Evolutionary conservation across 1,140 invertebrate genomes (phyloP).

Genomic region (Cotesia vestalis): DNA sequence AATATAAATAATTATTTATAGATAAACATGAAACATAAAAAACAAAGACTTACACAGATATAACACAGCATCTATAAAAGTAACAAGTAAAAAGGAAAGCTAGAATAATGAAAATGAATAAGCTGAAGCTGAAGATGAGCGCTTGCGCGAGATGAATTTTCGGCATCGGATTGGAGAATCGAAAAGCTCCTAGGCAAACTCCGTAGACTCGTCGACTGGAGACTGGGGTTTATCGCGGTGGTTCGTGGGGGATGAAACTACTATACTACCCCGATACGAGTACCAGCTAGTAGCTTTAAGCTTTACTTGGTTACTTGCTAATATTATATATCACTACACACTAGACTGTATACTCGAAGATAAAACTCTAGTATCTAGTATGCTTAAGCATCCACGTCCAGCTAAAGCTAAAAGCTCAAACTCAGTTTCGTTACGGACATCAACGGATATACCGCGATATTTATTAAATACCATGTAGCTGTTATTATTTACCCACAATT

Average conservation of each 20-base stretch:
- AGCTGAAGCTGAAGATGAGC: constrained; percentile 9
- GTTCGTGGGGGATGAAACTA: constrained; percentile 12
- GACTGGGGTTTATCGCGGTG: constrained; percentile 16
- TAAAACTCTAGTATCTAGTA: constrained; percentile 5
- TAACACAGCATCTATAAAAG: too few species aligned
- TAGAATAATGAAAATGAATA: constrained; percentile 7
- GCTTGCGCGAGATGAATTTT: constrained; percentile 26
- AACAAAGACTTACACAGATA: too few species aligned
- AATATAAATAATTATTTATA: too few species aligned
- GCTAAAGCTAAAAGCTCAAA: background rate
- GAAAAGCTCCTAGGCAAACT: constrained; percentile 28
- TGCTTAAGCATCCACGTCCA: background rate
- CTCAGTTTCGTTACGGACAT: constrained; percentile 32
- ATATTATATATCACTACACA: constrained; percentile 1
- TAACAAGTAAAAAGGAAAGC: background rate
- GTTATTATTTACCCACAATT: background rate
- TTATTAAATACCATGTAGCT: constrained; percentile 29
- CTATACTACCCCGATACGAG: too few species aligned
- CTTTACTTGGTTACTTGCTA: constrained; percentile 18
- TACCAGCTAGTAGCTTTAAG: constrained; percentile 9
- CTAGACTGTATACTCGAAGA: constrained; percentile 7
- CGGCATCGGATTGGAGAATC: constrained; percentile 20
- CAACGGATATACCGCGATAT: constrained; percentile 1
- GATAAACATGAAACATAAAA: too few species aligned
- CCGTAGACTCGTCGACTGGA: background rate